Base-by-base conservation (phyloP, 1,140 invertebrate species). In the Ooceraea biroi region DNA sequence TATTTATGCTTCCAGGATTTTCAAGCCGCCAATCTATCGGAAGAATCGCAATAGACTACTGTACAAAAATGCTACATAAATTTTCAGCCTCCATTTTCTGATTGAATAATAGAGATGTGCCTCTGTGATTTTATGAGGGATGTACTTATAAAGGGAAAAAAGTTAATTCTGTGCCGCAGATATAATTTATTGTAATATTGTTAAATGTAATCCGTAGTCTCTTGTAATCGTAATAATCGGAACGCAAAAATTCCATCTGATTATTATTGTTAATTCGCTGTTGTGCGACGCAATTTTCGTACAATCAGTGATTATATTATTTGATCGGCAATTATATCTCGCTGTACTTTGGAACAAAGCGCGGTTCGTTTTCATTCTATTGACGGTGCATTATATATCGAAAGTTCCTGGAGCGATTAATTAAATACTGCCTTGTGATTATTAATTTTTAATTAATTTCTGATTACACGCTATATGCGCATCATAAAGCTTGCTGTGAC, bases 371-470 rank as follows among this genome's bases (percentile, higher is more conserved):
- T 60, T 44, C 55, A 58, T 58, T 58, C 25, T 25, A n/a, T 73
- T 27, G 50, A 57, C 69, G 69, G 36, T 58, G 19, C 41, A 58
- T 58, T 57, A 44, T 44, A 73, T 73, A 41, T 27, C 14, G 52
- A 22, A 27, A 71, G 50, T 46, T 46, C 22, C 58, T 55, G 55
- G 27, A 27, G 22, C 71, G 71, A 74, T 58, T 74, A 60, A 74
- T 74, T 60, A 60, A 74, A 74, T 22, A 58, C 55, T 44, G 41
- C 41, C 55, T 58, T 74, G 52, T 36, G 25, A 46, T 36, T 74
- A 60, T 74, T 74, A 73, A 73, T 73, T 58, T 73, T 58, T 52
- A 57, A 57, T 57, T 50, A 57, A 73, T 73, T 60, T 74, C 60
- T 74, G 58, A 74, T 74, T 74, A 58, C 36, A 60, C 71, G 4